Evolutionary conservation across 1,140 invertebrate genomes (phyloP), one percentile per base, ranked within the genome.

Genomic region (Ctenoplectra terminalis): DNA sequence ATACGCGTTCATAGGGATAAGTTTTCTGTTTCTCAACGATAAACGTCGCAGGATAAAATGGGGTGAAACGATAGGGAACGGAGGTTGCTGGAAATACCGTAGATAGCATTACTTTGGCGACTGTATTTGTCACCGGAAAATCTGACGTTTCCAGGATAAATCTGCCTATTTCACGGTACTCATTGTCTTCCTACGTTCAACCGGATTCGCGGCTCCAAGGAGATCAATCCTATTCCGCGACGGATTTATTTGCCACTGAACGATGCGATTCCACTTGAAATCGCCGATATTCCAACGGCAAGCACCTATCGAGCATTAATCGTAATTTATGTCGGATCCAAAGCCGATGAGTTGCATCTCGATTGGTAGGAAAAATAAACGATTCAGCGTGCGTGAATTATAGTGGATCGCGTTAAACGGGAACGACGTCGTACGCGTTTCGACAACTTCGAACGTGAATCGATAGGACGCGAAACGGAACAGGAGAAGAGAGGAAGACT

Each of bases 111-210:
- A 17, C 20, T 29, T 31, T 11, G 0, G 1, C n/a, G 26, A n/a
- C 1, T 17, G 20, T 60, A 60, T 73, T 46, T 34, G 40, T 60
- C 54, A 23, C 34, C 26, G 50, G 50, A 17, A 56, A 67, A 77
- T 77, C 29, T n/a, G 74, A 56, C 50, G 48, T 46, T 56, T 46
- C 31, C 26, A 3, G 17, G 23, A 11, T 26, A 76, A 67, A 67
- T 76, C 74, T 77, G 7, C 13, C 74, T 67, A 77, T 77, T 77
- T 77, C 74, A 77, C 63, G 63, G 73, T 2, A 23, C 31, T 64
- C 60, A 20, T 63, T 64, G 60, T 75, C 73, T 75, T 26, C 1
- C 17, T 7, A 40, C 29, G 31, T 67, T 46, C 48, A 7, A 56
- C 20, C 46, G 60, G 60, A 67, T 76, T 67, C 73, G 26, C 48